A percentile compares a stretch with the other conserved stretches of the same genome.
These are phyloP conservation scores for Megalonaias nervosa DNA, from an alignment of 1,140 invertebrate genomes.

Conservation along the genomic window DNA sequence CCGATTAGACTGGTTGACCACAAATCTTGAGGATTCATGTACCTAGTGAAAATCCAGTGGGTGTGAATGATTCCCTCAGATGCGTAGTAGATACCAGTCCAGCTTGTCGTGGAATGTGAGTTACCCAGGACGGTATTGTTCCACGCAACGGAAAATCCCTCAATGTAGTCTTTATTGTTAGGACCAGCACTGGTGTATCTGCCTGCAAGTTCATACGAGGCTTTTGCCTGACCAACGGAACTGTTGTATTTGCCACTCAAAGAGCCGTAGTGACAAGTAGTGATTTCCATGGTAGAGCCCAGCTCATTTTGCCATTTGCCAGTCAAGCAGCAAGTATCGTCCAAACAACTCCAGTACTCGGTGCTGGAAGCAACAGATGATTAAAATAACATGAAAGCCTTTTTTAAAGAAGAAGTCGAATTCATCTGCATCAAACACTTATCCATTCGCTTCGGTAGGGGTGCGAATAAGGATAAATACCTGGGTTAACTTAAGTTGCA, in stretches of 20 bases:
- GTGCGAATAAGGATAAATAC: too few species aligned
- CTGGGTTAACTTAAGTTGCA: too few species aligned
- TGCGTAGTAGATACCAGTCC: not conserved
- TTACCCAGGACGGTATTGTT: not conserved
- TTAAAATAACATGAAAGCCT: too few species aligned
- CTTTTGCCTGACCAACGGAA: fast-evolving
- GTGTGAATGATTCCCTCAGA: not conserved
- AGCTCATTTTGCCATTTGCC: slow-evolving; percentile 18
- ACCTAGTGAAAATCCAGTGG: not conserved
- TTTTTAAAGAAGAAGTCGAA: too few species aligned
- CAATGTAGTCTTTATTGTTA: not conserved
- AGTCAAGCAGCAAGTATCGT: not conserved
- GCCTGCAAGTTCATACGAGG: slow-evolving; percentile 3
- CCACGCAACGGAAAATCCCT: not conserved
- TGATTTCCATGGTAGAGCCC: not conserved
- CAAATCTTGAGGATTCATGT: not conserved
- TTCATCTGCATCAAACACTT: too few species aligned
- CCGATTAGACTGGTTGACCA: not conserved
- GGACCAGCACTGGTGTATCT: not conserved
- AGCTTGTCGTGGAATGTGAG: not conserved
- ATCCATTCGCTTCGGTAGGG: too few species aligned
- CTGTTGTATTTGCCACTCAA: slow-evolving; percentile 2
- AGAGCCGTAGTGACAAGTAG: not conserved
- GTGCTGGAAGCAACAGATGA: too few species aligned
- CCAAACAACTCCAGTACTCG: too few species aligned